Conservation (phyloP, 2,113 vertebrate species). For the Hystrix brachyura region DNA sequence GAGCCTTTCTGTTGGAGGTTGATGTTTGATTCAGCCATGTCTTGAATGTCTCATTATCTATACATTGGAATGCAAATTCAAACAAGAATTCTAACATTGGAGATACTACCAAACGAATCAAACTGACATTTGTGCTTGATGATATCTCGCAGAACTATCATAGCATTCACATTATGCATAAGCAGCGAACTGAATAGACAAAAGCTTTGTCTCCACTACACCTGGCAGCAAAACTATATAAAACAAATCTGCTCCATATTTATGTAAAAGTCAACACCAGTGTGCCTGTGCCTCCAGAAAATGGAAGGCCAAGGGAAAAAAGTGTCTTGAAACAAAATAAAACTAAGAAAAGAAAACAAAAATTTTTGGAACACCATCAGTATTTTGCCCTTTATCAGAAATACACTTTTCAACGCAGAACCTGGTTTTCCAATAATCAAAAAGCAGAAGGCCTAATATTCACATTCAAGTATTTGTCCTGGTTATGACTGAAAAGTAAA, state of each 20-base stretch:
- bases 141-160: constrained; percentile 57
- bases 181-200: constrained; percentile 1
- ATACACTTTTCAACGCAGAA: not conserved
- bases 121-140: constrained; percentile 55
- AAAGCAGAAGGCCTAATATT: not conserved
- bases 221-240: constrained; percentile 16
- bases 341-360: not conserved
- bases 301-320: not conserved
- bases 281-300: not conserved
- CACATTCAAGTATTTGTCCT: not conserved
- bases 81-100: constrained; percentile 30
- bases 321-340: not conserved
- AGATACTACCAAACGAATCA: constrained; percentile 57
- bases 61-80: constrained; percentile 60
- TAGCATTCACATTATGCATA: constrained; percentile 38
- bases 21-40: constrained; percentile 8
- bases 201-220: not conserved
- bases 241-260: constrained; percentile 46
- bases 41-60: constrained; percentile 46
- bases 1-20: not conserved
- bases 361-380: not conserved
- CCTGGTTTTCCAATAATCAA: not conserved
- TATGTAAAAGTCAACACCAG: constrained; percentile 26
- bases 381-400: not conserved
- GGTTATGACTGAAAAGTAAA: not conserved